Conservation (phyloP, 2,113 vertebrate species). For the Heptranchias perlo region DNA sequence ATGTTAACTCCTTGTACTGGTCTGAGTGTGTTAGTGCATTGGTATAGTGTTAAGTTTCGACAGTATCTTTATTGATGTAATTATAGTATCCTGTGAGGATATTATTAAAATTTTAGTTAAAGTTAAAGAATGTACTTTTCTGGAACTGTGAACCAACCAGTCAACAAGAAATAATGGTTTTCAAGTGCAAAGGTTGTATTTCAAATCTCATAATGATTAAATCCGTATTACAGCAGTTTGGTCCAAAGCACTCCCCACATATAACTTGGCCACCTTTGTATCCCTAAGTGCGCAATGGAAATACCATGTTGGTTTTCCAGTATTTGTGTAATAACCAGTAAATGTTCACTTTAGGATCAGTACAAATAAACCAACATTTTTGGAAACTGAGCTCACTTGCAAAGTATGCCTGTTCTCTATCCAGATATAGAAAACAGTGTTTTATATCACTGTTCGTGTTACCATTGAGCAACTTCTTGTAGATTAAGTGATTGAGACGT, state of each 20-base stretch:
- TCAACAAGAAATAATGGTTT: neutral
- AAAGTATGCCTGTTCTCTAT: neutral
- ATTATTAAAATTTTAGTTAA: neutral
- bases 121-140: neutral
- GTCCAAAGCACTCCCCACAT: neutral
- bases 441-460: neutral
- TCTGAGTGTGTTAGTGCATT: no score
- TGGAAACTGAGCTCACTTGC: neutral
- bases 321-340: neutral
- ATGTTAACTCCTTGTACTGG: no score
- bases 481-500: neutral
- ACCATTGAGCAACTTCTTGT: neutral
- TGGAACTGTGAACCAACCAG: neutral
- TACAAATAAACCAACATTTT: neutral
- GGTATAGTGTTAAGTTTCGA: no score
- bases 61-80: no score
- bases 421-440: constrained; percentile 6
- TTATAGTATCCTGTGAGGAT: no score
- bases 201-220: neutral
- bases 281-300: neutral
- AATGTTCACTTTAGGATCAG: neutral
- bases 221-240: neutral
- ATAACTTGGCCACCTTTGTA: neutral
- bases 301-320: neutral
- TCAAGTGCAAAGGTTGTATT: neutral